These are phyloP conservation scores for Athetis lepigone DNA, from an alignment of 2,888 invertebrate genomes.

Conservation along the genomic window DNA sequence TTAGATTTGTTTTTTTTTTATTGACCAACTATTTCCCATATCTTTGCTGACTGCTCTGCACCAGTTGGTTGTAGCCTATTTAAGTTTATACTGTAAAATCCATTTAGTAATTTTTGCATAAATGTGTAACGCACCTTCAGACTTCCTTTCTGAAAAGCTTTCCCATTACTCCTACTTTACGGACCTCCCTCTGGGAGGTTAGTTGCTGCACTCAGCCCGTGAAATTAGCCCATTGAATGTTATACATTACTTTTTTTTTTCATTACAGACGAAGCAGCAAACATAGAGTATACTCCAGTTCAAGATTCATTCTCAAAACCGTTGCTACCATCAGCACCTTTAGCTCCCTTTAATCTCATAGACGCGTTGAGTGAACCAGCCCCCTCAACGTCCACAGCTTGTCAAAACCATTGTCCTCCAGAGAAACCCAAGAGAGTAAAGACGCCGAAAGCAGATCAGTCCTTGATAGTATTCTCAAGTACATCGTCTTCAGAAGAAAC, in stretches of 20 bases:
- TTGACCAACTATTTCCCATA: too few relatives aligned
- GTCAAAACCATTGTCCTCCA: constrained; percentile 72
- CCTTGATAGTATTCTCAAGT: constrained; percentile 81
- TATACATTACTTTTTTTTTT: background rate
- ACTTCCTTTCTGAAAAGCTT: too few relatives aligned
- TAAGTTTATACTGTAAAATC: too few relatives aligned
- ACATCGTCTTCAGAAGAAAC: constrained; percentile 80
- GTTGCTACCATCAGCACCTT: constrained; percentile 38
- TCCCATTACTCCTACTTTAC: too few relatives aligned
- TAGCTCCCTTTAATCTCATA: constrained; percentile 73
- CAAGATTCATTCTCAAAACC: constrained; percentile 70
- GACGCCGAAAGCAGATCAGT: constrained; percentile 73
- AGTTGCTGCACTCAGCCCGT: too few relatives aligned
- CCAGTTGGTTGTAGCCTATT: too few relatives aligned
- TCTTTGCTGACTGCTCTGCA: too few relatives aligned
- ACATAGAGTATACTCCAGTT: constrained; percentile 74
- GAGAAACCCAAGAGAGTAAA: constrained; percentile 69
- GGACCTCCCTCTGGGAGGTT: too few relatives aligned
- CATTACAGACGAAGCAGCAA: constrained; percentile 70
- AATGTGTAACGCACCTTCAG: too few relatives aligned
- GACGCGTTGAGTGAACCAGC: constrained; percentile 80
- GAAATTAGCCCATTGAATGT: too few relatives aligned
- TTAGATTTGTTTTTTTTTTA: too few relatives aligned
- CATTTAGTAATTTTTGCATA: too few relatives aligned
- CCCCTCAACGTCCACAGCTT: constrained; percentile 76